phyloP scores from a whole-genome alignment of 2,113 vertebrate genomes.

The Paramisgurnus dabryanus region DNA sequence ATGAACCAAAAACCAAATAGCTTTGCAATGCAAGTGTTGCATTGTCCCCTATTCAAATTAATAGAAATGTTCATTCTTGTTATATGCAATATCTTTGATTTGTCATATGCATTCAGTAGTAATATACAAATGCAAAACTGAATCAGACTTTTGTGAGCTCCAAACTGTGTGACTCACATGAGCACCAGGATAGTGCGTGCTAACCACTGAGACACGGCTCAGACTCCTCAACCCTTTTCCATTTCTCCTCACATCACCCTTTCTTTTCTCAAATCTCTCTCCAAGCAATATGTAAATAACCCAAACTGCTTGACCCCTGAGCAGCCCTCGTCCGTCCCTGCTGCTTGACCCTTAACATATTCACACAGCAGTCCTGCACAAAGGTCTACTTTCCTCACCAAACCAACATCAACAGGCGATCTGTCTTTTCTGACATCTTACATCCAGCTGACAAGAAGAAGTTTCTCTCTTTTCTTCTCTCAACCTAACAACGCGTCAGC shows the following conservation, averaged over 20 bases:
- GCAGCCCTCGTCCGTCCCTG: constrained; percentile 25
- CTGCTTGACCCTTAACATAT: constrained; percentile 41
- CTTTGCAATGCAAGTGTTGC: too few relatives aligned
- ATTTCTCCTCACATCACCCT: not conserved
- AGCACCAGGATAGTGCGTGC: not conserved
- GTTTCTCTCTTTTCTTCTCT: constrained; percentile 2
- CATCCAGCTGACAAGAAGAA: constrained; percentile 4
- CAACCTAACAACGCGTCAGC: not conserved
- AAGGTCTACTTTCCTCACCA: constrained; percentile 20
- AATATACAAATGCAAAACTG: too few relatives aligned
- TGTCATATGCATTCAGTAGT: too few relatives aligned
- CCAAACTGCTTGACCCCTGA: constrained; percentile 31
- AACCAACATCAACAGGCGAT: constrained; percentile 18
- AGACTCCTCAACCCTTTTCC: not conserved
- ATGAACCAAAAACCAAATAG: too few relatives aligned
- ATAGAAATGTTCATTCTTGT: too few relatives aligned
- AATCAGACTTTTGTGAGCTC: not conserved
- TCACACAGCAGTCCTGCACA: constrained; percentile 26
- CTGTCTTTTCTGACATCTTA: constrained; percentile 29
- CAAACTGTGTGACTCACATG: not conserved
- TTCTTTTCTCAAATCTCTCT: constrained; percentile 8
- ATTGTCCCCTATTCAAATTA: too few relatives aligned
- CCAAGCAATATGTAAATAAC: constrained; percentile 27
- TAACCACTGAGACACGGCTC: not conserved
- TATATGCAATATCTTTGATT: too few relatives aligned